Conservation (phyloP, 1,140 invertebrate species). For the Acyrthosiphon pisum region DNA sequence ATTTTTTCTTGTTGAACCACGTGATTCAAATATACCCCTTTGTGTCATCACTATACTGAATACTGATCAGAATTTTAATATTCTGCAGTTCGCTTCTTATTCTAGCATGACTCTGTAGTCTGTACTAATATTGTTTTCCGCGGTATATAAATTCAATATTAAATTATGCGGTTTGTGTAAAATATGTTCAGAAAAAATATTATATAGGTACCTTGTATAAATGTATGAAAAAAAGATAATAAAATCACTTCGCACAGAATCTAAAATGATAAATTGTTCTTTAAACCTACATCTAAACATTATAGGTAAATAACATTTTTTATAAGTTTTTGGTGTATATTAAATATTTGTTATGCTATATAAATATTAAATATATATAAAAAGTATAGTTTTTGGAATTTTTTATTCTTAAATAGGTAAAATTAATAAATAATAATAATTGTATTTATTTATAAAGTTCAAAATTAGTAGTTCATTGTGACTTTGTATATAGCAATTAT, state of each 20-base stretch:
- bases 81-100: not conserved
- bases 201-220: too few relatives aligned
- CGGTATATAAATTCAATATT: not conserved
- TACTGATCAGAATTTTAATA: not conserved
- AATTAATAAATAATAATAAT: not conserved
- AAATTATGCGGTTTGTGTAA: not conserved
- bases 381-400: not conserved
- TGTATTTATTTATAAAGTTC: not conserved
- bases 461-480: not conserved
- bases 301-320: too few relatives aligned
- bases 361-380: not conserved
- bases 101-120: not conserved
- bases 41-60: not conserved
- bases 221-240: not conserved
- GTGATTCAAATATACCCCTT: not conserved
- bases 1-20: not conserved
- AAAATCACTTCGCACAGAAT: not conserved
- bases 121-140: not conserved
- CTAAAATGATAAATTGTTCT: not conserved
- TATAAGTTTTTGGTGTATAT: too few relatives aligned
- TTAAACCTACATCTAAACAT: not conserved
- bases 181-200: not conserved
- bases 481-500: not conserved
- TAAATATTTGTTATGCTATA: not conserved
- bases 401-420: not conserved